A percentile compares a stretch with the other conserved stretches of the same genome.
Conservation (phyloP, 2,113 vertebrate genomes). For the Capricornis sumatraensis region DNA sequence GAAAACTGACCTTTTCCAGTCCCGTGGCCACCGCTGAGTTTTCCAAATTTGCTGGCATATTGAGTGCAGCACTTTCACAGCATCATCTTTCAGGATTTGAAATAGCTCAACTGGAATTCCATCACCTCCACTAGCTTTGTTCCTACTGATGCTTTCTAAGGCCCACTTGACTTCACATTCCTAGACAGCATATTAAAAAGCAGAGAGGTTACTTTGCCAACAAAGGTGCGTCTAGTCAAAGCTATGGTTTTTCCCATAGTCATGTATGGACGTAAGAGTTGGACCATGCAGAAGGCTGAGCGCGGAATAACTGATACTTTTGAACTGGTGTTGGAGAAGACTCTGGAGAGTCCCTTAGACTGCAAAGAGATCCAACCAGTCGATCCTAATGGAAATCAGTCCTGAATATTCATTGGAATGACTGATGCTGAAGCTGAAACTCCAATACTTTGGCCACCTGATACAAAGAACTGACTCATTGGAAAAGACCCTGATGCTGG, state of each 20-base stretch:
- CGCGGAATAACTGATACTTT: accelerated
- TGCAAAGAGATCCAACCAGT: background rate
- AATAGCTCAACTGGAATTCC: no score
- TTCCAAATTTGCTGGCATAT: no score
- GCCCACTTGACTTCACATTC: no score
- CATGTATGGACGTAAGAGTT: background rate
- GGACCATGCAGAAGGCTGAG: background rate
- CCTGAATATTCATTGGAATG: background rate
- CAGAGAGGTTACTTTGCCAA: background rate
- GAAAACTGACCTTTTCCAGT: no score
- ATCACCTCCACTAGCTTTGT: no score
- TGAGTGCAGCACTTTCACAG: no score
- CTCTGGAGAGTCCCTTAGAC: background rate
- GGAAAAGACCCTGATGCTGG: background rate
- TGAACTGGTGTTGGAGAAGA: background rate
- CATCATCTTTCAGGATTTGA: no score
- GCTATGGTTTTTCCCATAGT: background rate
- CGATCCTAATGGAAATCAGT: background rate
- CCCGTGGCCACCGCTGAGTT: no score
- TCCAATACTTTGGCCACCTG: background rate
- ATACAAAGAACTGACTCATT: background rate
- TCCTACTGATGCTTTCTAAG: no score
- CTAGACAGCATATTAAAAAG: background rate
- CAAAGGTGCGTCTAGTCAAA: background rate
- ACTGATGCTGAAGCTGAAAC: background rate